Base-by-base conservation (phyloP, 2,888 invertebrate genomes). In the Chironomus riparius region DNA sequence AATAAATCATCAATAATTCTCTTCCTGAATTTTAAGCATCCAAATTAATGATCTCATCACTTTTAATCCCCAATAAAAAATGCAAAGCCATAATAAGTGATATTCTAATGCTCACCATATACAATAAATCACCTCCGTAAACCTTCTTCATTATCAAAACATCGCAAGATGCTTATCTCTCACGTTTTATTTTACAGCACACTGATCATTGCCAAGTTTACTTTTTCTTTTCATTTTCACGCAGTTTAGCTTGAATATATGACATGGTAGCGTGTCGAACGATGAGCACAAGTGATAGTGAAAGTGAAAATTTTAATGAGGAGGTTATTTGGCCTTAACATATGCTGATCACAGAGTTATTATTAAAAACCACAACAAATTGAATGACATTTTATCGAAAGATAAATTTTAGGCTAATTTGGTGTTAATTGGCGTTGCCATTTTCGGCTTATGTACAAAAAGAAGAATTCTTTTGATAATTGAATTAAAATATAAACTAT, bases 321-420 rank as follows among this genome's bases (percentile, higher is more conserved):
- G 21, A 68, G n/a, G 15, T 68, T 61, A 13, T 15, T 72, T 72
- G 72, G 62, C 72, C 72, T 72, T 72, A 72, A 62, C 61, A 56
- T 28, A 28, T 1, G 7, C 65, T 10, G 38, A 38, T 38, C 38
- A 38, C 2, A 38, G 15, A 56, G 15, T 56, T 18, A 15, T 56
- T 56, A 18, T 56, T 18, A 15, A 38, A 38, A 38, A 10, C 56
- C 4, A 18, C 56, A 56, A 6, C 6, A 10, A 28, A 28, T 28
- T 28, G 28, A 28, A 28, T 38, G 56, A 56, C 18, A 56, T 56
- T 56, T 18, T 18, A 6, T 56, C 18, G 15, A 56, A 18, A 7
- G 56, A 56, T 4, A 28, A 28, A 28, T 4, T 56, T 56, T 15
- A 18, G 56, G 18, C 56, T 56, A 56, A 18, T 56, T 56, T 56